Evolutionary conservation across 2,113 vertebrate genomes (phyloP), one percentile per base, ranked within the genome.

Genomic region (Rhipidura dahli): DNA sequence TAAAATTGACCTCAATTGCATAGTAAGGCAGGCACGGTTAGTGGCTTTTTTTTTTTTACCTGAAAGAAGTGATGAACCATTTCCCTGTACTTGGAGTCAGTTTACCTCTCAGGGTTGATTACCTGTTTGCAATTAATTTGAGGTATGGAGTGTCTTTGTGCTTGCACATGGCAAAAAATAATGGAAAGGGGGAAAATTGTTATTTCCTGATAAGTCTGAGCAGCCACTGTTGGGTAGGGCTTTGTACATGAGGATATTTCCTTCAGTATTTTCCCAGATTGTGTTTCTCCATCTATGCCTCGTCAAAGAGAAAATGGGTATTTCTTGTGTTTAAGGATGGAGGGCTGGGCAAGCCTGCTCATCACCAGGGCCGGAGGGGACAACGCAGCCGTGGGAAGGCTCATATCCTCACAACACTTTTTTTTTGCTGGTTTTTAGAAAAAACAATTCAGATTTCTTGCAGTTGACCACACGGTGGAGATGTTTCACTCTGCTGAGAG

Each of bases 391-490:
- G 0, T 31, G 47, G 23, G 21, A 70, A 76, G 17, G 47, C 8
- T 1, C 0, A 23, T 14, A 40, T 4, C 15, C 15, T 71, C 37
- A 14, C 37, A 71, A 15, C 4, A 23, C 12, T 8, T 0, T 0
- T 6, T 31, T 1, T 42, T 5, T 33, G 47, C 18, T 1, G 2
- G 2, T 8, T 59, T 33, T 35, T 11, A 28, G 11, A 13, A 18
- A 59, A 42, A 59, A 64, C 39, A 54, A 0, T 5, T 70, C 60
- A 27, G 44, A 11, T 83, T 57, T 96, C 93, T 90, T 50, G 8
- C 47, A 54, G 17, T 28, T 61, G 45, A 63, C 95, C 97, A 96
- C 96, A 95, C 40, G 97, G 77, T 97, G 97, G 97, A 93, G 97
- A 35, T 96, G 72, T 97, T 89, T 93, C 78, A 80, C 78, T 94